A percentile compares a stretch with the other conserved stretches of the same genome.
Evolutionary conservation across 2,113 vertebrate genomes (phyloP).

Genomic region (Capreolus pygargus): DNA sequence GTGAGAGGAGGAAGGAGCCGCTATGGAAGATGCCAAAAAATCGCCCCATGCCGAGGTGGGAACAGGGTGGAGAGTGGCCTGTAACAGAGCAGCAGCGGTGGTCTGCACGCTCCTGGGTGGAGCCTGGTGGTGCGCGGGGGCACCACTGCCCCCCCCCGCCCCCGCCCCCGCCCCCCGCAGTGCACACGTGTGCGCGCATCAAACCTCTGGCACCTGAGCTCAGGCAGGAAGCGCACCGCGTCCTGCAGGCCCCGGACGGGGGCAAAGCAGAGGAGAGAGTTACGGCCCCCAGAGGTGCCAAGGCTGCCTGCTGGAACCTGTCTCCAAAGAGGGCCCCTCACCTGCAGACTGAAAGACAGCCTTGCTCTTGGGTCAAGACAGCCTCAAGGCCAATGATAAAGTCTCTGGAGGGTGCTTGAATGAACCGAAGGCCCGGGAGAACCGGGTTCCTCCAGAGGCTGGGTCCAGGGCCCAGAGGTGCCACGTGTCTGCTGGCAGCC

Average conservation of each 20-base stretch:
- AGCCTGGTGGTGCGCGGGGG: accelerated
- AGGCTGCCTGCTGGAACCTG: not conserved
- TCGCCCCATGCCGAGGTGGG: accelerated
- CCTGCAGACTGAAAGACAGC: not conserved
- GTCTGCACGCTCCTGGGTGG: not conserved
- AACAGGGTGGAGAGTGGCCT: not conserved
- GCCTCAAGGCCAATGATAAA: not conserved
- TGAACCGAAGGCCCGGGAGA: not conserved
- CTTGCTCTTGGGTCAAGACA: not conserved
- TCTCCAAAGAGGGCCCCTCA: not conserved
- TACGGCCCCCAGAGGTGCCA: not conserved
- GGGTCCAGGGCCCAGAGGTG: not conserved
- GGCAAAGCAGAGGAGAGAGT: not conserved
- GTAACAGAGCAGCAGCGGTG: too few relatives aligned
- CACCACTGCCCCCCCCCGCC: accelerated
- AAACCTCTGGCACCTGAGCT: not conserved
- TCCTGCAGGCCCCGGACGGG: not conserved
- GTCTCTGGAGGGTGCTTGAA: too few relatives aligned
- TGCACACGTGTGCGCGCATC: accelerated
- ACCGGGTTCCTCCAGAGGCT: not conserved
- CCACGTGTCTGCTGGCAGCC: accelerated
- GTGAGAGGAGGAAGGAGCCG: accelerated
- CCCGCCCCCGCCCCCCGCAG: too few relatives aligned
- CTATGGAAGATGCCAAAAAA: not conserved
- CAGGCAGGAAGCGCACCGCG: accelerated